Evolutionary conservation across 2,113 vertebrate genomes (phyloP).

Genomic region (Sapayoa aenigma): DNA sequence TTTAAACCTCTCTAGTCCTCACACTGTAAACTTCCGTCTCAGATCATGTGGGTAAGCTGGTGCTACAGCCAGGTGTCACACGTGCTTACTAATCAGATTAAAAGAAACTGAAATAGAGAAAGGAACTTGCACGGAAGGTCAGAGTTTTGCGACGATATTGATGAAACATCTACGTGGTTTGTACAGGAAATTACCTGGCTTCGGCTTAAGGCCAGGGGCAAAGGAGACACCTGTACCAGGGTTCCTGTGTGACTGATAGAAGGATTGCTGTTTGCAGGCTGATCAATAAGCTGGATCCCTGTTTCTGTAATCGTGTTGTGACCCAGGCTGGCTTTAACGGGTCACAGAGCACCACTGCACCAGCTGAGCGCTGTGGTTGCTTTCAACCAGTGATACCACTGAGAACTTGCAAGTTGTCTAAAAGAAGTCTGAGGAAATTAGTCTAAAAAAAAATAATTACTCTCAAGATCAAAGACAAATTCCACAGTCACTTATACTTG

Average conservation of each 20-base stretch:
- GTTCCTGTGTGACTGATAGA: not conserved
- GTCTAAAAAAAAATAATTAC: not conserved
- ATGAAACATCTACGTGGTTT: accelerated
- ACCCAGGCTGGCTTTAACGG: not conserved
- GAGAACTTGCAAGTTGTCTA: not conserved
- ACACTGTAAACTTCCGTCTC: not conserved
- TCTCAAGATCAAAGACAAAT: not conserved
- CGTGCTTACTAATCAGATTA: not conserved
- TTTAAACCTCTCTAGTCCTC: not conserved
- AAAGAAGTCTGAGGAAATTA: not conserved
- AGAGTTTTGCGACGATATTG: not conserved
- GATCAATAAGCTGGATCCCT: not conserved
- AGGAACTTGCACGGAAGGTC: not conserved
- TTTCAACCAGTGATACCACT: not conserved
- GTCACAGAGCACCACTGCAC: accelerated
- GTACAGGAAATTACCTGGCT: not conserved
- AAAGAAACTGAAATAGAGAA: not conserved
- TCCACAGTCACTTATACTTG: not conserved
- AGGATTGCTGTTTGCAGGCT: not conserved
- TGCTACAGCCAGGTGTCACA: not conserved
- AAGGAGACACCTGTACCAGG: not conserved
- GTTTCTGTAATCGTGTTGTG: not conserved
- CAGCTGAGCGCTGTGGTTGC: not conserved
- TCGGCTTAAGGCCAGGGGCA: not conserved
- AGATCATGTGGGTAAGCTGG: not conserved